A percentile compares a stretch with the other conserved stretches of the same genome.
phyloP scores from a whole-genome alignment of 2,113 vertebrate species.

The Regulus satrapa region DNA sequence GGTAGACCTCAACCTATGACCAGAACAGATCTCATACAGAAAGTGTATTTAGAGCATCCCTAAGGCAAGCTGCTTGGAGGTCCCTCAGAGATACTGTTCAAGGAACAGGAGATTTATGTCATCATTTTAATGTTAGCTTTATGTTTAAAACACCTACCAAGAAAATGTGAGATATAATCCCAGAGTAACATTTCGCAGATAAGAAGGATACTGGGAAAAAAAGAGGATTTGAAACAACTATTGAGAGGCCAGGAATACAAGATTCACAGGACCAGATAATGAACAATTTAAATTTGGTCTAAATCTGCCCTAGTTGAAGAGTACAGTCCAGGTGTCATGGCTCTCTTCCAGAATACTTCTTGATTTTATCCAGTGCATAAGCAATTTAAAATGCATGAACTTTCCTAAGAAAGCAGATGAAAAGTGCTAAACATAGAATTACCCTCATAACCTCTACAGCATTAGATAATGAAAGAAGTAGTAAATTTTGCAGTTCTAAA shows the following conservation, averaged over 20 bases:
- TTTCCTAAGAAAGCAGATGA: background rate
- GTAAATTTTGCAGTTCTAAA: background rate
- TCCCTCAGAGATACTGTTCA: background rate
- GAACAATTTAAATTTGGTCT: background rate
- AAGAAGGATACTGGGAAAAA: background rate
- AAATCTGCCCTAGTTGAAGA: background rate
- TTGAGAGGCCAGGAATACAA: background rate
- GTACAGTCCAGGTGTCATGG: background rate
- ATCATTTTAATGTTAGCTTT: background rate
- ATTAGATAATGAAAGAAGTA: background rate
- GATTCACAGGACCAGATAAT: background rate
- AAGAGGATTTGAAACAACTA: background rate
- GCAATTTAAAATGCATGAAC: background rate
- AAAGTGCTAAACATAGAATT: background rate
- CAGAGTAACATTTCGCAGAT: background rate
- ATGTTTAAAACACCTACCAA: background rate
- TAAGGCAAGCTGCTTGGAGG: background rate
- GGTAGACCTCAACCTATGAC: background rate
- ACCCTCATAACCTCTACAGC: background rate
- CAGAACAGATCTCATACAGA: background rate
- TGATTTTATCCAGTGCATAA: background rate
- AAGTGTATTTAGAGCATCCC: background rate
- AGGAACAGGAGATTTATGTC: background rate
- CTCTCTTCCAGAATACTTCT: background rate
- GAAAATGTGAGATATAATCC: background rate